Conservation (phyloP, 2,113 vertebrate species). For the Hypanus sabinus region DNA sequence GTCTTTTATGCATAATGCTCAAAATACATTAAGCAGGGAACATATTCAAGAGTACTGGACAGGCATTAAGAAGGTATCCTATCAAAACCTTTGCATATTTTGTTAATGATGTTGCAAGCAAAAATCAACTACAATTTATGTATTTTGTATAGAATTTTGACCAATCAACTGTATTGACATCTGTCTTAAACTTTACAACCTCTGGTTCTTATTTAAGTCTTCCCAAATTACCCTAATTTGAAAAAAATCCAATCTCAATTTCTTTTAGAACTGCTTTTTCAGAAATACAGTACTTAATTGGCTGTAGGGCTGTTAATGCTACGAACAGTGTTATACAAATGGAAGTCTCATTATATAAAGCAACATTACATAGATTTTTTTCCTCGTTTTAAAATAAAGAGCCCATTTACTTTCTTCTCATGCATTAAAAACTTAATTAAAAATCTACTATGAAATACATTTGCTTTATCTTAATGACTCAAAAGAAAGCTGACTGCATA, state of each 20-base stretch:
- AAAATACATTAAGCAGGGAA: neutral
- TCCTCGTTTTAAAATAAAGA: neutral
- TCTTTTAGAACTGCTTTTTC: neutral
- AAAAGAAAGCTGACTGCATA: neutral
- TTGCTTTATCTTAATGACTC: neutral
- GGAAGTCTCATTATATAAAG: neutral
- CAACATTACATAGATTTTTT: neutral
- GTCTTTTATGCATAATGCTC: neutral
- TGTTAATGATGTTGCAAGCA: neutral
- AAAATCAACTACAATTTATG: slow-evolving; percentile 5
- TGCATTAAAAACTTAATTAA: neutral
- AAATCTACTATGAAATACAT: neutral
- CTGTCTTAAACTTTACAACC: neutral
- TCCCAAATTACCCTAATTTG: neutral
- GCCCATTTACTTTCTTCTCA: neutral
- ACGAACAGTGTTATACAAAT: neutral
- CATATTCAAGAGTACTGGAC: neutral
- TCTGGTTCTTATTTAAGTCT: neutral
- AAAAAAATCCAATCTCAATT: neutral
- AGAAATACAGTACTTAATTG: too few species aligned
- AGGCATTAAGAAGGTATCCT: neutral
- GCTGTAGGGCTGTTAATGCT: neutral
- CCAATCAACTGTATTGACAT: neutral
- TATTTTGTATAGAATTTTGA: neutral
- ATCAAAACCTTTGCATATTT: neutral